phyloP scores from a whole-genome alignment of 2,797 vertebrate genomes.

The Eulemur mongoz region DNA sequence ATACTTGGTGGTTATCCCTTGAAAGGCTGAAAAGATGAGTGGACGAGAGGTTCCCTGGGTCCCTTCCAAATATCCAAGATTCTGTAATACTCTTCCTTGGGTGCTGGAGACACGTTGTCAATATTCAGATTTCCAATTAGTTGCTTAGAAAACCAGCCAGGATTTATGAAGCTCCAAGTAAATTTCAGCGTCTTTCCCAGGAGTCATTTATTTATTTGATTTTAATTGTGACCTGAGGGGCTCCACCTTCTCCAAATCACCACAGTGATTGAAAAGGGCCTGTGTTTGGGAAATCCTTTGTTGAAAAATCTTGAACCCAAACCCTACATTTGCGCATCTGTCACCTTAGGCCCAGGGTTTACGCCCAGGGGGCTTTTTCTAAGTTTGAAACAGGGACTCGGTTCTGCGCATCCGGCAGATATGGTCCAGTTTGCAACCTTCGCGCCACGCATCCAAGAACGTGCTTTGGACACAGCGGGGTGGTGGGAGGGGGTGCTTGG shows the following conservation, averaged over 20 bases:
- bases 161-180: neutral
- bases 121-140: neutral
- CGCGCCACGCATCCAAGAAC: neutral
- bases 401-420: neutral
- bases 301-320: neutral
- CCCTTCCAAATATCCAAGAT: neutral
- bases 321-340: neutral
- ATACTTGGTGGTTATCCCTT: neutral
- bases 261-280: neutral
- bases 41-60: neutral
- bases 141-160: slow-evolving; percentile 24
- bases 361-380: neutral
- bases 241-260: slow-evolving; percentile 3
- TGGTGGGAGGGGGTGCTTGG: neutral
- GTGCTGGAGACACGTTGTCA: neutral
- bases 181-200: neutral
- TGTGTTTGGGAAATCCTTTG: neutral
- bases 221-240: neutral
- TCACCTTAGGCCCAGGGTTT: slow-evolving; percentile 21
- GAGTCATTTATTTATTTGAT: slow-evolving; percentile 2
- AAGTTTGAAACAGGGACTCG: slow-evolving; percentile 44
- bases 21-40: neutral
- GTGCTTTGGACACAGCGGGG: neutral
- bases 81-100: neutral
- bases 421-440: neutral